These are phyloP conservation scores for Kryphioiulus occultus DNA, from an alignment of 2,888 invertebrate genomes.

Conservation along the genomic window DNA sequence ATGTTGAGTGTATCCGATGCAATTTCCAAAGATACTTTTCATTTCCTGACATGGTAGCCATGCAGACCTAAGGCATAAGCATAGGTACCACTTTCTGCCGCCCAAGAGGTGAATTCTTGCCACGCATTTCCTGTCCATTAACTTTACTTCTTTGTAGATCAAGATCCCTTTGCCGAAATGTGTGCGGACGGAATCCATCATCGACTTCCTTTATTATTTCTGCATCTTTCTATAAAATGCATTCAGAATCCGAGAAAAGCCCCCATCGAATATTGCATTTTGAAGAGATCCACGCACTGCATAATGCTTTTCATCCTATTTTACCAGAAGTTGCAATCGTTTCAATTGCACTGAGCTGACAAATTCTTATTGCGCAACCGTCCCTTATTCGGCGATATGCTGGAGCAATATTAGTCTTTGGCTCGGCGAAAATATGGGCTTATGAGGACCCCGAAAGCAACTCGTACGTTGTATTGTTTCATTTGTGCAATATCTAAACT, in stretches of 20 bases:
- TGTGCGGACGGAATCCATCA: constrained; percentile 13
- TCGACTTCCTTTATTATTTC: constrained; percentile 18
- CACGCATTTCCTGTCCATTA: background rate
- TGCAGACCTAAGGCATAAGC: too few relatives aligned
- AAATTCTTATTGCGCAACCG: background rate
- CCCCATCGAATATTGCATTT: background rate
- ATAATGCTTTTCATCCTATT: constrained; percentile 18
- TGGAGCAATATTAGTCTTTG: constrained; percentile 4
- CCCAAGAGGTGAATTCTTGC: background rate
- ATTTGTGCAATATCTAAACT: constrained; percentile 11
- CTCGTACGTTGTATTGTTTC: background rate
- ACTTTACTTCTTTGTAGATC: constrained; percentile 18
- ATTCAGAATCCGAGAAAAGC: background rate
- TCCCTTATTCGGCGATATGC: background rate
- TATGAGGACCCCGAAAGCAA: background rate
- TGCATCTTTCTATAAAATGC: constrained; percentile 19
- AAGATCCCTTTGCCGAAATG: constrained; percentile 16
- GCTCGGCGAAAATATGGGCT: background rate
- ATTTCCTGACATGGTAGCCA: background rate
- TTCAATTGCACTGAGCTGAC: constrained; percentile 15
- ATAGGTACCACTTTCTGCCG: background rate
- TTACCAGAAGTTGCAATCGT: background rate
- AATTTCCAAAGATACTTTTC: background rate
- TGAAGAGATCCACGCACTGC: background rate
- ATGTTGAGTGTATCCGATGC: too few relatives aligned